Evolutionary conservation across 2,888 invertebrate genomes (phyloP).

Genomic region (Coenonympha glycerion): DNA sequence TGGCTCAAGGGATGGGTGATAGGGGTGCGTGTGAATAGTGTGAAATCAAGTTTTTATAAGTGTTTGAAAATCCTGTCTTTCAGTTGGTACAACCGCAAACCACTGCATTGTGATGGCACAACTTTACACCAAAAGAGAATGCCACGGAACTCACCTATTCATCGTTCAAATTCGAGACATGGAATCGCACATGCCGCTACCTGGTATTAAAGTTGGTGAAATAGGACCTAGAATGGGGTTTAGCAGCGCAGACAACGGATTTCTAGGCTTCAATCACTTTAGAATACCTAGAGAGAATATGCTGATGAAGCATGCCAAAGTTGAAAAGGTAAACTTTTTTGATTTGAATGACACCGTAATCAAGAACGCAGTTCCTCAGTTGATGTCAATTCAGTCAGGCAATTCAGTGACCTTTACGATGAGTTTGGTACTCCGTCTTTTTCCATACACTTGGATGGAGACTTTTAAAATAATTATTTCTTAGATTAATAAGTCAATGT

Average conservation of each 20-base stretch:
- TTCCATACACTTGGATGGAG: too few relatives aligned
- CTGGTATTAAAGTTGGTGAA: constrained; percentile 93
- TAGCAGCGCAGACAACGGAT: constrained; percentile 93
- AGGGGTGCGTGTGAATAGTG: too few relatives aligned
- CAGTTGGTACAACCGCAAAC: constrained; percentile 95
- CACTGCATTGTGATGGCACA: constrained; percentile 95
- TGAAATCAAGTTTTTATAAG: too few relatives aligned
- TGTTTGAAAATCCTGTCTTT: too few relatives aligned
- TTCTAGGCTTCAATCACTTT: constrained; percentile 88
- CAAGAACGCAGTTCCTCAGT: too few relatives aligned
- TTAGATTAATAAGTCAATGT: too few relatives aligned
- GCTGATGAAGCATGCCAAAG: constrained; percentile 95
- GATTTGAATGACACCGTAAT: too few relatives aligned
- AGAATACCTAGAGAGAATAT: constrained; percentile 91
- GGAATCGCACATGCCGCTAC: constrained; percentile 88
- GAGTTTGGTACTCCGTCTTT: too few relatives aligned
- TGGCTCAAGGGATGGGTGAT: too few relatives aligned
- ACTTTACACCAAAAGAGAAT: constrained; percentile 85
- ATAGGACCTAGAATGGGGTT: constrained; percentile 95
- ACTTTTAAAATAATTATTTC: too few relatives aligned
- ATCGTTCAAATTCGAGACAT: constrained; percentile 92
- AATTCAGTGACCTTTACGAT: too few relatives aligned
- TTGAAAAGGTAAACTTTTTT: constrained; percentile 72
- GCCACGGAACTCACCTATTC: constrained; percentile 93
- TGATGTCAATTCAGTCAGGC: too few relatives aligned